phyloP scores from a whole-genome alignment of 1,140 invertebrate species.

The Trichonephila clavipes region DNA sequence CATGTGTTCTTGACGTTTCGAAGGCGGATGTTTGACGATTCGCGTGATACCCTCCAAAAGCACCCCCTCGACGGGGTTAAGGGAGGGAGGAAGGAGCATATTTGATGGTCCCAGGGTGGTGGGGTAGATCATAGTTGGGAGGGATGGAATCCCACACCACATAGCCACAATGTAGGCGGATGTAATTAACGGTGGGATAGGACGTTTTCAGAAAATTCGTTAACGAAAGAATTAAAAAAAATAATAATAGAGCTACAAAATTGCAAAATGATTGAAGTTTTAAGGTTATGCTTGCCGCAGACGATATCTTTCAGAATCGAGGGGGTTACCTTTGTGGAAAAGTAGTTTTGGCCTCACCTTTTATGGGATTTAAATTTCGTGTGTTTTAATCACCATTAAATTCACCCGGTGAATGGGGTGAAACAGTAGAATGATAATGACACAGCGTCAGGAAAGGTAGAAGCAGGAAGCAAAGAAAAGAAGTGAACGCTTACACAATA shows the following conservation, averaged over 20 bases:
- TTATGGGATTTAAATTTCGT: slow-evolving; percentile 30
- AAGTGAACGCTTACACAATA: not conserved
- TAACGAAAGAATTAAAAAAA: slow-evolving; percentile 15
- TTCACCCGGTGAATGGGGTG: not conserved
- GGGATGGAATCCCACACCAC: not conserved
- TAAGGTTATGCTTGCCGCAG: not conserved
- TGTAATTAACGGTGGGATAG: slow-evolving; percentile 53
- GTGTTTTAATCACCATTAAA: slow-evolving; percentile 3
- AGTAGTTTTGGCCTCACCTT: not conserved
- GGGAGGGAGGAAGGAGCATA: slow-evolving; percentile 17
- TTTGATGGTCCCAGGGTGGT: not conserved
- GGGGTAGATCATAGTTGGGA: not conserved
- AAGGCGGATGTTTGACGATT: slow-evolving; percentile 70
- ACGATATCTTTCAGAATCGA: slow-evolving; percentile 2
- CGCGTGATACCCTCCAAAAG: slow-evolving; percentile 59
- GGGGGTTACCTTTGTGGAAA: not conserved
- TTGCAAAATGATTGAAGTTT: slow-evolving; percentile 53
- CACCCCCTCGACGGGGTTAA: slow-evolving; percentile 1
- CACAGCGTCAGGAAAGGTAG: not conserved
- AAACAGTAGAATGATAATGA: not conserved
- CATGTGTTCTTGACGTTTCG: slow-evolving; percentile 71
- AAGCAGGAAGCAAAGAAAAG: not conserved
- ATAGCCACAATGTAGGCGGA: not conserved
- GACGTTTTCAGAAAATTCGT: slow-evolving; percentile 36
- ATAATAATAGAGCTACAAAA: slow-evolving; percentile 18